Evolutionary conservation across 2,888 invertebrate species (phyloP).

Genomic region (Macroteleia sp.): DNA sequence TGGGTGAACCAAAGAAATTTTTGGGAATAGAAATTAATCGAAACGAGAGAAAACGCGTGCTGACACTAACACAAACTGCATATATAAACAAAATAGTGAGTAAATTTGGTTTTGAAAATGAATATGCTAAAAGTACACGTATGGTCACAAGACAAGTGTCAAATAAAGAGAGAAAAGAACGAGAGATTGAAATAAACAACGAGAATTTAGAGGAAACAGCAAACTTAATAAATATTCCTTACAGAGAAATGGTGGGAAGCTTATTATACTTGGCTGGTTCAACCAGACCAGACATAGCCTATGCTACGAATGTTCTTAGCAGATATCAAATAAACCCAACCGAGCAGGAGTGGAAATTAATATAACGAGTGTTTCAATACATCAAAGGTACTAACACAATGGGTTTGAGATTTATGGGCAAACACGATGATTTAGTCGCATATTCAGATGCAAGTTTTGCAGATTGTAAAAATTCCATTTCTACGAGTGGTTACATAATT

Average conservation of each 20-base stretch:
- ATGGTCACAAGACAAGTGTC: neutral
- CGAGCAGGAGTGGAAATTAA: conserved; percentile 4
- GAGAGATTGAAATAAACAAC: neutral
- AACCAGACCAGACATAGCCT: conserved; percentile 9
- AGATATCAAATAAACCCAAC: conserved; percentile 17
- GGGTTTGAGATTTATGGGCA: neutral
- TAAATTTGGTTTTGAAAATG: neutral
- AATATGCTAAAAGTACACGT: neutral
- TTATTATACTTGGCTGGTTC: conserved; percentile 48
- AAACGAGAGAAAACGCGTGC: neutral
- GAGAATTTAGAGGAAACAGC: too few species aligned
- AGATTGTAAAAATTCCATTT: too few species aligned
- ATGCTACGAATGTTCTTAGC: neutral
- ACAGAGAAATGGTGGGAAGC: conserved; percentile 58
- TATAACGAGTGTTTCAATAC: conserved; percentile 61
- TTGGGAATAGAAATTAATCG: neutral
- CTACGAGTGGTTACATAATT: too few species aligned
- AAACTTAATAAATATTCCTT: conserved; percentile 2
- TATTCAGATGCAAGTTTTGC: too few species aligned
- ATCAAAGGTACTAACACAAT: neutral
- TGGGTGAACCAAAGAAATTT: neutral
- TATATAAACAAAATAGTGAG: neutral
- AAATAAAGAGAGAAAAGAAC: neutral
- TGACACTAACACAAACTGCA: neutral
- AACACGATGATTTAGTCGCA: neutral